These are phyloP conservation scores for Rhadinocentrus ornatus DNA, from an alignment of 2,797 vertebrate genomes.

Conservation along the genomic window DNA sequence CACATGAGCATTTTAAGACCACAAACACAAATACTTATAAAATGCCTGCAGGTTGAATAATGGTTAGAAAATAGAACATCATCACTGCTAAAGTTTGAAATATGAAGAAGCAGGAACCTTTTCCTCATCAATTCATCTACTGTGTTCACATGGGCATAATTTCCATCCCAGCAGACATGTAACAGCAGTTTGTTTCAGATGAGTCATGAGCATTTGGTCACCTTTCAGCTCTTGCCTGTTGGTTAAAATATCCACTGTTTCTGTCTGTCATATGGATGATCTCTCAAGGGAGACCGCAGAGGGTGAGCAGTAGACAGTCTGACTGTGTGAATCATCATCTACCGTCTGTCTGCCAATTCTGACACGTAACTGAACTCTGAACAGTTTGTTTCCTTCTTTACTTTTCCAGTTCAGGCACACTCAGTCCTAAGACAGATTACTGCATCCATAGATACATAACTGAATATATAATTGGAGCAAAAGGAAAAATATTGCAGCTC, in stretches of 20 bases:
- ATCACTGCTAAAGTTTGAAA: conserved; percentile 26
- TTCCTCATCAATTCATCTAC: not conserved
- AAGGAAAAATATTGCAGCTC: not conserved
- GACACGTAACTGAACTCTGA: conserved; percentile 46
- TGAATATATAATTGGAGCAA: not conserved
- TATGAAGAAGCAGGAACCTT: not conserved
- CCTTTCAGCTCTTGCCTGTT: conserved; percentile 53
- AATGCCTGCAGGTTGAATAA: conserved; percentile 25
- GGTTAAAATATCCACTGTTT: conserved; percentile 45
- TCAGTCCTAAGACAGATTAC: not conserved
- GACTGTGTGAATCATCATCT: conserved; percentile 63
- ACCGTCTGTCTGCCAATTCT: conserved; percentile 54
- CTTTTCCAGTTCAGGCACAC: conserved; percentile 11
- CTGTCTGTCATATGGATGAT: conserved; percentile 45
- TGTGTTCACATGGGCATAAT: conserved; percentile 21
- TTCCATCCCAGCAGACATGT: conserved; percentile 37
- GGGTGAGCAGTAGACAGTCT: conserved; percentile 40
- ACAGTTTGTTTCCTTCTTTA: conserved; percentile 26
- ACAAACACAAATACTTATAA: conserved; percentile 10
- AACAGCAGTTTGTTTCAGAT: conserved; percentile 42
- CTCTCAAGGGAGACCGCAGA: conserved; percentile 45
- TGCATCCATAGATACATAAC: not conserved
- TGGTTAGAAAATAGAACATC: conserved; percentile 13
- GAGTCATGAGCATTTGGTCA: conserved; percentile 58
- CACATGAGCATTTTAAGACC: conserved; percentile 7